A percentile compares a stretch with the other conserved stretches of the same genome.
Conservation (phyloP, 2,888 invertebrate species). For the Oscheius sp. region DNA sequence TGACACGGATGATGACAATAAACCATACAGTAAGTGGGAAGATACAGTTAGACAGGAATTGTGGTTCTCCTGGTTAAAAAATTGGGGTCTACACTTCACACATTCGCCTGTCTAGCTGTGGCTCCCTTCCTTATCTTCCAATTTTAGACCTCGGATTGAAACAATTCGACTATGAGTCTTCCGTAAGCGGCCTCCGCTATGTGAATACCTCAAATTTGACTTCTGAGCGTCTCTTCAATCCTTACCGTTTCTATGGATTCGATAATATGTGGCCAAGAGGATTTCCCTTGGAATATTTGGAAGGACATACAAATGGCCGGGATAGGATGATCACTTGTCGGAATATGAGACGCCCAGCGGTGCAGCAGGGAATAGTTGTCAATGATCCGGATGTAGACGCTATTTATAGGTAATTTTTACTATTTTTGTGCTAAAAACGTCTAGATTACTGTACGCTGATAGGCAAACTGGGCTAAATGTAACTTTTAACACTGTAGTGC, state of each 20-base stretch:
- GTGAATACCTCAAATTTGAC: slow-evolving; percentile 19
- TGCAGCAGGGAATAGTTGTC: slow-evolving; percentile 57
- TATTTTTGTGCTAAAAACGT: too few relatives aligned
- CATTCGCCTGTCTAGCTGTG: too few relatives aligned
- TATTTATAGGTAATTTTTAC: slow-evolving; percentile 43
- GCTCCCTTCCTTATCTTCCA: too few relatives aligned
- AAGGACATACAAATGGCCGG: slow-evolving; percentile 44
- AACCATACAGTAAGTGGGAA: slow-evolving; percentile 34
- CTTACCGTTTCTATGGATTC: slow-evolving; percentile 48
- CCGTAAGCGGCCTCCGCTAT: slow-evolving; percentile 3
- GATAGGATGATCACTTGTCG: slow-evolving; percentile 40
- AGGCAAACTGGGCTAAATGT: slow-evolving; percentile 42
- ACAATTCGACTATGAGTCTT: slow-evolving; percentile 43
- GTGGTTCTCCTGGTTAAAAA: too few relatives aligned
- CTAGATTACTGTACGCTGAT: slow-evolving; percentile 50
- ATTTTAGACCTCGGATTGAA: slow-evolving; percentile 45
- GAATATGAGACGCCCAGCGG: slow-evolving; percentile 43
- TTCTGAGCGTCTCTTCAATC: slow-evolving; percentile 45
- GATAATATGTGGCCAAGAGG: slow-evolving; percentile 54
- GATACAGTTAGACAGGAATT: too few relatives aligned
- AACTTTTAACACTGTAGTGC: slow-evolving; percentile 48
- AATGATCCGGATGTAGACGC: slow-evolving; percentile 59
- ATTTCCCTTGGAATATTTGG: slow-evolving; percentile 51
- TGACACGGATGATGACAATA: slow-evolving; percentile 49
- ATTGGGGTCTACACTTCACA: too few relatives aligned